Evolutionary conservation across 2,888 invertebrate species (phyloP), one percentile per base, ranked within the genome.

Genomic region (Zygogramma bicolorata): DNA sequence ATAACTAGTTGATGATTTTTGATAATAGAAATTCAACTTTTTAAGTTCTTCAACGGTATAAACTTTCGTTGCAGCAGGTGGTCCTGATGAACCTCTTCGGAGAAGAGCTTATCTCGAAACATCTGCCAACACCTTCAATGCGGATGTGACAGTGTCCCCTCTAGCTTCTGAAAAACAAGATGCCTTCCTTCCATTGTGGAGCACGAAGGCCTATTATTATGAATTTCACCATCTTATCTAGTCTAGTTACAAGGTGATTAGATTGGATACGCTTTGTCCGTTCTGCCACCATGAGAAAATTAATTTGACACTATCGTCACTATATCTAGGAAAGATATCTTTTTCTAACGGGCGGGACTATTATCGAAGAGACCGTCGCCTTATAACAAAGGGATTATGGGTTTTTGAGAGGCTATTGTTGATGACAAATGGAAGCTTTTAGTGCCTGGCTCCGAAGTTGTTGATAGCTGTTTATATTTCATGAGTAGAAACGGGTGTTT

Each of bases 181-280:
- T 53, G 25, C 53, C 53, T 53, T 10, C 27, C 15, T n/a, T 53
- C 15, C 53, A 53, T 53, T 53, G 53, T n/a, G 25, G 27, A 27
- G 53, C 25, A 53, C 53, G 27, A 53, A 22, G 4, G 25, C 53
- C 59, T 59, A 67, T 67, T 58, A 42, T 67, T 67, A 67, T 42
- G 59, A 67, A 67, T 67, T 67, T 67, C 42, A 59, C 42, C 66
- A 46, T 40, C 25, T 58, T 38, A 22, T 53, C 27, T 53, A 53
- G 13, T 58, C 66, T 58, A 40, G 27, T 66, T 59, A 38, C 59
- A 59, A 25, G 53, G 38, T 67, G 58, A 73, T 69, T 66, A 65
- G 31, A 73, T 73, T 73, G 69, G 73, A 73, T 66, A 53, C 49
- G 57, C 66, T 59, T 66, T 66, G 58, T 66, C 58, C 58, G 58